phyloP scores from a whole-genome alignment of 2,888 invertebrate genomes.

The Sesamia inferens region DNA sequence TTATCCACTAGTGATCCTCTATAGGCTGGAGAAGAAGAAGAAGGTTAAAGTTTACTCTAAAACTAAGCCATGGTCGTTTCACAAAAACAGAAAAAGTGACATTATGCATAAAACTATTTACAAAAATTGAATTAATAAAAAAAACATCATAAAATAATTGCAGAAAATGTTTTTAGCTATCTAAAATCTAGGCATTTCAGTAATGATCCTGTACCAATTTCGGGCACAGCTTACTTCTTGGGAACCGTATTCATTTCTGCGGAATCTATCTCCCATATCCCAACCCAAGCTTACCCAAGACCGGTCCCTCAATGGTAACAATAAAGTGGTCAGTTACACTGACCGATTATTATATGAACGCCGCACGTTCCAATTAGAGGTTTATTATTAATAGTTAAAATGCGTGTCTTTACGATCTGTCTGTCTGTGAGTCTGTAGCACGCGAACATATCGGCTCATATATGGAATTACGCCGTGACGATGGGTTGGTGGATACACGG shows the following conservation, averaged over 20 bases:
- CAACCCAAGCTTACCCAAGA: conserved; percentile 39
- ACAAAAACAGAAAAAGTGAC: neutral
- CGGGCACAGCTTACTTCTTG: neutral
- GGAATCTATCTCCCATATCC: conserved; percentile 49
- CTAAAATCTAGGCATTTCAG: neutral
- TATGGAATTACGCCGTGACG: conserved; percentile 81
- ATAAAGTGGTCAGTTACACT: conserved; percentile 77
- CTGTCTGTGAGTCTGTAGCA: conserved; percentile 78
- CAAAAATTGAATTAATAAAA: neutral
- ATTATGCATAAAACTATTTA: too few relatives aligned
- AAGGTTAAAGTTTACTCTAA: too few relatives aligned
- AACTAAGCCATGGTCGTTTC: neutral
- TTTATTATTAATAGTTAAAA: conserved; percentile 85
- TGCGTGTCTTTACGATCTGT: conserved; percentile 83
- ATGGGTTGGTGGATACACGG: conserved; percentile 63
- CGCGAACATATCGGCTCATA: conserved; percentile 80
- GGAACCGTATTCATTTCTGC: conserved; percentile 26
- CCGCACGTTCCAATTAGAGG: conserved; percentile 86
- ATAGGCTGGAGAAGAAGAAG: too few relatives aligned
- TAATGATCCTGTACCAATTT: neutral
- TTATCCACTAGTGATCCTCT: too few relatives aligned
- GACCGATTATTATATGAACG: conserved; percentile 71
- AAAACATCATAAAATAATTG: neutral
- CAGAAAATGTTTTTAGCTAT: neutral
- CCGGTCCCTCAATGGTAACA: conserved; percentile 68